phyloP scores from a whole-genome alignment of 2,888 invertebrate genomes.

The Coecobrya sp. region DNA sequence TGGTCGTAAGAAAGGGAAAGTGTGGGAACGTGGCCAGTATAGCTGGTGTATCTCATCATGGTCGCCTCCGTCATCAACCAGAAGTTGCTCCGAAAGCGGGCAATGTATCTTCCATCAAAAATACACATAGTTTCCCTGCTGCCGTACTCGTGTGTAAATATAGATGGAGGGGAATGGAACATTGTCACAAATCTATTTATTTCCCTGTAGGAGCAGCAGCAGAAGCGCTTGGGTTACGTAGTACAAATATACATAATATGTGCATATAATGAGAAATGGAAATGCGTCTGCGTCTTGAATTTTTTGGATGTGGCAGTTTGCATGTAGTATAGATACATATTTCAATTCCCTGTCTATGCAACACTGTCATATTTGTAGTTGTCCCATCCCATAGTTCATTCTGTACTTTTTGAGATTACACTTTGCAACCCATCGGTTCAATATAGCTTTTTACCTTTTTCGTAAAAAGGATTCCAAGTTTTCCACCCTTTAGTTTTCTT shows the following conservation, averaged over 20 bases:
- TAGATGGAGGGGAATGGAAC: neutral
- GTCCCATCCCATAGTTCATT: neutral
- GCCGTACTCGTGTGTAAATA: neutral
- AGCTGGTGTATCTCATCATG: constrained; percentile 12
- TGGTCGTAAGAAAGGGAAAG: constrained; percentile 21
- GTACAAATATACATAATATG: neutral
- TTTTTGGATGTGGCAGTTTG: neutral
- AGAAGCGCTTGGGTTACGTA: neutral
- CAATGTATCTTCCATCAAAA: constrained; percentile 53
- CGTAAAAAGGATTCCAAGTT: constrained; percentile 10
- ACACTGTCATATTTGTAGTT: neutral
- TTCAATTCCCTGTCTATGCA: neutral
- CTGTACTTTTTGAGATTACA: neutral
- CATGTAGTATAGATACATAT: neutral
- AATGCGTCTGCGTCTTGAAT: constrained; percentile 38
- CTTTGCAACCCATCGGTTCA: neutral
- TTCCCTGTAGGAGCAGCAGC: neutral
- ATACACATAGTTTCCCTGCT: neutral
- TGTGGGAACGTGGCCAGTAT: constrained; percentile 36
- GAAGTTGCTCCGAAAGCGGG: constrained; percentile 58
- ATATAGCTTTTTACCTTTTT: constrained; percentile 35
- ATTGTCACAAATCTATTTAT: neutral
- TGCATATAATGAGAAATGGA: neutral
- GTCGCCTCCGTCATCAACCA: neutral
- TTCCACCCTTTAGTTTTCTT: constrained; percentile 39